Percentiles rank a stretch among this genome's conserved stretches.
Conservation (phyloP, 1,140 invertebrate species). For the Drosophila athabasca region DNA sequence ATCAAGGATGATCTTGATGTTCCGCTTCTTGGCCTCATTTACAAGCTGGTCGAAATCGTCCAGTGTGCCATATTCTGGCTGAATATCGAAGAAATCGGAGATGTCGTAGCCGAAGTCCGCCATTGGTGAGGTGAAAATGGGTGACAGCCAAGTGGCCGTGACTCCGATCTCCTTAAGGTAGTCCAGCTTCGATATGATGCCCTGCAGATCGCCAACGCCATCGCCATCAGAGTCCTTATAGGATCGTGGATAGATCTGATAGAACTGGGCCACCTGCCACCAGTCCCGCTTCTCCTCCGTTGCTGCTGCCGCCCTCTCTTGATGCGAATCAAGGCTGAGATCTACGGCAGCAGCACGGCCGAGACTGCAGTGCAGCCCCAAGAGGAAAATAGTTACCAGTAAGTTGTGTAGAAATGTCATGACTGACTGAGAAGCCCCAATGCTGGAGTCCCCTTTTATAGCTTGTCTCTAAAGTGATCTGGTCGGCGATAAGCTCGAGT, state of each 20-base stretch:
- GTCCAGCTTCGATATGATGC: conserved; percentile 85
- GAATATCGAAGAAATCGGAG: conserved; percentile 88
- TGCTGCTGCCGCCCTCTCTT: conserved; percentile 15
- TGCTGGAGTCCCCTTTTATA: conserved; percentile 39
- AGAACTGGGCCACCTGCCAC: conserved; percentile 88
- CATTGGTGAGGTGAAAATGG: conserved; percentile 88
- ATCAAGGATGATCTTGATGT: conserved; percentile 79
- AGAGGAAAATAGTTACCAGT: conserved; percentile 20
- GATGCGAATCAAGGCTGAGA: conserved; percentile 4
- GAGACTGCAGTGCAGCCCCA: conserved; percentile 26
- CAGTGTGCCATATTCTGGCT: conserved; percentile 89
- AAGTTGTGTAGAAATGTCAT: conserved; percentile 47
- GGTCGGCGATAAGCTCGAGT: conserved; percentile 34
- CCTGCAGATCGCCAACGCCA: conserved; percentile 87
- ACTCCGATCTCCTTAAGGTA: conserved; percentile 85
- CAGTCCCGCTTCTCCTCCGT: conserved; percentile 84
- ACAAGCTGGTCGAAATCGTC: conserved; percentile 89
- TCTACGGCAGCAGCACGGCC: conserved; percentile 38
- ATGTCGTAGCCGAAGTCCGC: conserved; percentile 89
- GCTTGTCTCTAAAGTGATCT: conserved; percentile 6
- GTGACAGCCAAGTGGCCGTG: conserved; percentile 88
- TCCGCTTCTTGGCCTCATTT: conserved; percentile 84
- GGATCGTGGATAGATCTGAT: conserved; percentile 89
- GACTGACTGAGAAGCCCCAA: conserved; percentile 27
- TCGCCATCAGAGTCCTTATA: conserved; percentile 89